Evolutionary conservation across 2,113 vertebrate species (phyloP).

Genomic region (Erythrocebus patas): DNA sequence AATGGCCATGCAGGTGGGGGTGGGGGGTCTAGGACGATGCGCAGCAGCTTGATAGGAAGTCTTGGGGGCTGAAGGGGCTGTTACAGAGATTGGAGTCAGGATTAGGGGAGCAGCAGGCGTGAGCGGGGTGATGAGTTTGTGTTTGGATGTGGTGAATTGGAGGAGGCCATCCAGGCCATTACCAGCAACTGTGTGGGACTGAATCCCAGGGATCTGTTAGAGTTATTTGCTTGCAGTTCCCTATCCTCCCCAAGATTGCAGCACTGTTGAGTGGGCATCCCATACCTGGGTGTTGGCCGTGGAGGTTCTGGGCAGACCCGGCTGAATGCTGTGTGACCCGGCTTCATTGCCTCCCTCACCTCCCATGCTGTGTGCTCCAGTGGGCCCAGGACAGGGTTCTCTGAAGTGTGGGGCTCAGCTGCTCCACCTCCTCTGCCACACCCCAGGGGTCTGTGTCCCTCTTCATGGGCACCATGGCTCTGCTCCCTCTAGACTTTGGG

Average conservation of each 20-base stretch:
- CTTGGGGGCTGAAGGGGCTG: no score
- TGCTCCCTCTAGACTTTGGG: neutral
- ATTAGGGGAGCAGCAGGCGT: rapidly evolving
- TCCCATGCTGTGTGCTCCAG: neutral
- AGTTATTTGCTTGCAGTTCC: neutral
- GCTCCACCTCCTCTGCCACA: neutral
- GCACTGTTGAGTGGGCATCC: neutral
- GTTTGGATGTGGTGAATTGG: neutral
- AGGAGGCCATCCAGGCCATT: neutral
- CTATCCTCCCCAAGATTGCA: rapidly evolving
- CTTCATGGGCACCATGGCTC: neutral
- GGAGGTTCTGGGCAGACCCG: neutral
- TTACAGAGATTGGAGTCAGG: neutral
- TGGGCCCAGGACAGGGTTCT: neutral
- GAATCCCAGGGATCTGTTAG: neutral
- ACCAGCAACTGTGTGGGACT: neutral
- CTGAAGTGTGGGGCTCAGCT: neutral
- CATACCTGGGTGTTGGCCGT: neutral
- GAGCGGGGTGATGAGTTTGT: neutral
- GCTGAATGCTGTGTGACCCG: neutral
- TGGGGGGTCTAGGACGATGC: rapidly evolving
- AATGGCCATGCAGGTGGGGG: no score
- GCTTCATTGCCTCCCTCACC: neutral
- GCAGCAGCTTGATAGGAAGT: neutral
- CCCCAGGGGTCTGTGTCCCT: neutral